Evolutionary conservation across 2,888 invertebrate species (phyloP), one percentile per base, ranked within the genome.

Genomic region (Hydrotaea diabolus): DNA sequence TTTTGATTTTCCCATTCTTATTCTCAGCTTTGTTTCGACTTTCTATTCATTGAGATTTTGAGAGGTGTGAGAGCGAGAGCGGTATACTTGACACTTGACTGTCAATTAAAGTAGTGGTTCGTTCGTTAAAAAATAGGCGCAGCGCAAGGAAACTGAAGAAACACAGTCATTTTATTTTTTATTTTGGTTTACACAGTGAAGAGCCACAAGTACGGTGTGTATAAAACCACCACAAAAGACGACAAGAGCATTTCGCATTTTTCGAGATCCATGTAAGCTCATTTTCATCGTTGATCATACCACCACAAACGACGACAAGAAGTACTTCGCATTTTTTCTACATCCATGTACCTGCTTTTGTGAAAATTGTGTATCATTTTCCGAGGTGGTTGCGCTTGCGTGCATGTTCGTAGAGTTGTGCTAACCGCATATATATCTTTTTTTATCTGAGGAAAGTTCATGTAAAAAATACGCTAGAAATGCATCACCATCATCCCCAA

Each of bases 401-500:
- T 15, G 43, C 43, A 11, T 15, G 43, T 43, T 43, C 11, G 43
- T 15, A 43, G 43, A 7, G 3, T 39, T 7, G 7, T 9, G 5
- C 5, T 43, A 3, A 43, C 9, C 15, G 15, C 1, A 43, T 43
- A 7, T 43, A 43, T 43, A 43, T 4, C 7, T 39, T 7, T 7
- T 39, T 39, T 43, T 7, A 15, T 7, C 43, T 9, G 19, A 23
- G 57, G 13, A 57, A 13, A 57, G 21, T 19, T 5, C 21, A 7
- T 53, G 53, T 19, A 21, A 57, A 21, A 53, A 4, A 19, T 53
- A 73, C 26, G 77, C 75, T 77, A n/a, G 83, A 86, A 86, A 90
- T 90, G 90, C 91, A 90, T 78, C 90, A 90, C 89, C 91, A 89
- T 80, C 90, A 89, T 46, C 85, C 89, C 86, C 87, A 87, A 75